Percentiles rank a stretch among this genome's conserved stretches.
phyloP scores from a whole-genome alignment of 2,113 vertebrate genomes.

The Trichomycterus rosablanca region DNA sequence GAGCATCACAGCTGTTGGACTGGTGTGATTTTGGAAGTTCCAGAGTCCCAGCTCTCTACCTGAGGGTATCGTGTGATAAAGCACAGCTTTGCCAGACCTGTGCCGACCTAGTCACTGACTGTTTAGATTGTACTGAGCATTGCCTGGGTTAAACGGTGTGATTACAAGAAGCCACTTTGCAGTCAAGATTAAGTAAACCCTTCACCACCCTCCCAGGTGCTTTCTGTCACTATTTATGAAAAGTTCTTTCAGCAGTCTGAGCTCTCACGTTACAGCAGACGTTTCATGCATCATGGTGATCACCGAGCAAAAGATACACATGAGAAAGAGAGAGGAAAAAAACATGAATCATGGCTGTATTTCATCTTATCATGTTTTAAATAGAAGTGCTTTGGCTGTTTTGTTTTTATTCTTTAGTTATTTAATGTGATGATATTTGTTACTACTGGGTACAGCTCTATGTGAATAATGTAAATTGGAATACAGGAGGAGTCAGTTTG shows the following conservation, averaged over 20 bases:
- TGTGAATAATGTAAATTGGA: constrained; percentile 97
- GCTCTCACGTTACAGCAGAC: constrained; percentile 77
- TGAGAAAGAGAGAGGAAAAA: constrained; percentile 21
- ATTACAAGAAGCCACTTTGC: constrained; percentile 32
- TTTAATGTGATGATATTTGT: constrained; percentile 79
- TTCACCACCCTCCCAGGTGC: constrained; percentile 24
- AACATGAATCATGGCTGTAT: constrained; percentile 43
- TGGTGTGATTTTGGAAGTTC: background rate
- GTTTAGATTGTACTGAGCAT: constrained; percentile 36
- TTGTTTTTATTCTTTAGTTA: constrained; percentile 77
- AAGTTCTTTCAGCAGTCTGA: constrained; percentile 45
- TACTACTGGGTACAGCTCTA: constrained; percentile 76
- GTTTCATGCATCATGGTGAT: constrained; percentile 57
- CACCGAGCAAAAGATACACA: constrained; percentile 51
- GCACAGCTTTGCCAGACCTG: constrained; percentile 40
- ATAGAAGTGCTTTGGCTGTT: constrained; percentile 50
- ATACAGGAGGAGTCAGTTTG: constrained; percentile 41
- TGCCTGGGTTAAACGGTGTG: constrained; percentile 23
- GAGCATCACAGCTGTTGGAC: constrained; percentile 32
- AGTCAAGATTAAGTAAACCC: constrained; percentile 28
- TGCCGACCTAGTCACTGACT: constrained; percentile 53
- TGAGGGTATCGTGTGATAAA: constrained; percentile 31
- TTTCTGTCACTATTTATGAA: constrained; percentile 45
- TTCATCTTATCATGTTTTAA: constrained; percentile 39
- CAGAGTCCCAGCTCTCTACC: constrained; percentile 6